phyloP scores from a whole-genome alignment of 2,797 vertebrate species.

The Meda fulgida region DNA sequence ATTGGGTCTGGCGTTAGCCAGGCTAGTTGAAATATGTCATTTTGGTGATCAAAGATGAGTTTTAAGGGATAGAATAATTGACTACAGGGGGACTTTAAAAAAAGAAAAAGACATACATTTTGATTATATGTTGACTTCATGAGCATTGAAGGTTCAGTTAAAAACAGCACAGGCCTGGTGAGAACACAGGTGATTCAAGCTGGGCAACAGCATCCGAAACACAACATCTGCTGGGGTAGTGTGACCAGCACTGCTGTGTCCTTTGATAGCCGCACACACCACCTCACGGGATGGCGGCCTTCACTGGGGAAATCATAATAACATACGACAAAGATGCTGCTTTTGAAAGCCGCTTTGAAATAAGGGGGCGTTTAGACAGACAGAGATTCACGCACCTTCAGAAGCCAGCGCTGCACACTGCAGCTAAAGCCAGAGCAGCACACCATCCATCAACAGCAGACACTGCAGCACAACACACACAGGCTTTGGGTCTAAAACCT shows the following conservation, averaged over 20 bases:
- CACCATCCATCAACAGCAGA: slow-evolving; percentile 45
- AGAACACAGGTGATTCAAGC: background rate
- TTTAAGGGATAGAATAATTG: too few species aligned
- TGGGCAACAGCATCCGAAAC: background rate
- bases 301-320: slow-evolving; percentile 40
- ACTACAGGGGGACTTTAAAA: too few species aligned
- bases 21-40: too few species aligned
- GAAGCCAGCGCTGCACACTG: slow-evolving; percentile 10
- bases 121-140: background rate
- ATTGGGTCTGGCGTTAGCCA: too few species aligned
- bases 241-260: background rate
- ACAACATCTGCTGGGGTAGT: slow-evolving; percentile 14
- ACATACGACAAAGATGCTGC: slow-evolving; percentile 34
- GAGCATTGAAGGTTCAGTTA: background rate
- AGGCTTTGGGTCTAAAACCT: slow-evolving; percentile 3
- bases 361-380: slow-evolving; percentile 37
- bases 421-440: slow-evolving; percentile 32
- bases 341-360: slow-evolving; percentile 32
- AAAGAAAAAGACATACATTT: background rate
- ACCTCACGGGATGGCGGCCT: background rate
- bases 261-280: background rate
- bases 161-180: background rate
- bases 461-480: slow-evolving; percentile 25
- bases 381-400: slow-evolving; percentile 28
- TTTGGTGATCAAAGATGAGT: too few species aligned